Conservation (phyloP, 53 echinoderm and acorn worm genomes). For the Henricia sp. region DNA sequence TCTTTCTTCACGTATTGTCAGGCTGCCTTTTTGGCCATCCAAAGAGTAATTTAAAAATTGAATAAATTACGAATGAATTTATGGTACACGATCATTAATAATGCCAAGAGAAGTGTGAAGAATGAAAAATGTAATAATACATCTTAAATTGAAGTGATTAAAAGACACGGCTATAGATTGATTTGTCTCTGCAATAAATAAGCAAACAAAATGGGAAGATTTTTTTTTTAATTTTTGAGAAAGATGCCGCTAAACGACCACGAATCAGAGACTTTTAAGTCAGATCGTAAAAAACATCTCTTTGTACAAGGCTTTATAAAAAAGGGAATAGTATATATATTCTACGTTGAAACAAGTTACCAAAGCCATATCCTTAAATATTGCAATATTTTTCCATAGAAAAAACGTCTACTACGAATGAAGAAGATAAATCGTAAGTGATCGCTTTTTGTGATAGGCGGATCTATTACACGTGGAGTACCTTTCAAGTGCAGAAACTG, state of each 20-base stretch:
- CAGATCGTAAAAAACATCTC: slow-evolving; percentile 58
- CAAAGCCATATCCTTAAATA: slow-evolving; percentile 49
- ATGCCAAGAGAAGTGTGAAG: slow-evolving; percentile 47
- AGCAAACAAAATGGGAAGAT: slow-evolving; percentile 52
- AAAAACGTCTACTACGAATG: slow-evolving; percentile 44
- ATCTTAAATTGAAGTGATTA: slow-evolving; percentile 44
- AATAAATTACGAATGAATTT: neutral
- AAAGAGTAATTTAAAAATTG: neutral
- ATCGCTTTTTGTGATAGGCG: slow-evolving; percentile 18
- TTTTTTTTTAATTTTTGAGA: slow-evolving; percentile 48
- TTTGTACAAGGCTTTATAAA: slow-evolving; percentile 65
- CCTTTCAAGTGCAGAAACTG: slow-evolving; percentile 45
- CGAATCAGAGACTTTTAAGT: slow-evolving; percentile 46
- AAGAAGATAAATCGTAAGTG: slow-evolving; percentile 51
- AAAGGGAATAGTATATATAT: slow-evolving; percentile 59
- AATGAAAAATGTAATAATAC: slow-evolving; percentile 24
- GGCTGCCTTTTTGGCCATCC: too few relatives aligned
- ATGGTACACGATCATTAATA: slow-evolving; percentile 43
- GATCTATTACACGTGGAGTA: slow-evolving; percentile 39
- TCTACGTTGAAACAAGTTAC: slow-evolving; percentile 63
- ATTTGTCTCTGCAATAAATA: slow-evolving; percentile 37
- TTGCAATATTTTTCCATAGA: slow-evolving; percentile 60
- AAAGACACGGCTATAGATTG: slow-evolving; percentile 45
- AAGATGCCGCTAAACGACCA: slow-evolving; percentile 52
- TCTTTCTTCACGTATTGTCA: too few relatives aligned